These are phyloP conservation scores for Lithophane leautieri DNA, from an alignment of 2,888 invertebrate species.

Conservation along the genomic window DNA sequence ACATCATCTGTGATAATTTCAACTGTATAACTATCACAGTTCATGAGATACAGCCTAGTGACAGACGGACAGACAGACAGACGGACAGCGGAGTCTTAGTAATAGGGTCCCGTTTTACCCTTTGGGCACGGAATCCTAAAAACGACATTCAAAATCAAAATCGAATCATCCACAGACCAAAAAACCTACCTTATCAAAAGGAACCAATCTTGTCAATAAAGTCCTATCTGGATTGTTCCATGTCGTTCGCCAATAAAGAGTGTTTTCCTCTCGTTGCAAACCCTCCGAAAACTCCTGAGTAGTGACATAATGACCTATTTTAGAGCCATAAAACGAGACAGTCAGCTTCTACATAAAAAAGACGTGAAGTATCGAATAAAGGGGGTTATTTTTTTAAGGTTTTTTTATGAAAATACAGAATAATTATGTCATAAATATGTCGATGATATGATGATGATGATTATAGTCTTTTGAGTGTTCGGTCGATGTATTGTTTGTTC, in stretches of 20 bases:
- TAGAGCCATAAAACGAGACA: conserved; percentile 49
- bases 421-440: conserved; percentile 12
- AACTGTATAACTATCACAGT: too few species aligned
- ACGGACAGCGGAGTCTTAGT: too few species aligned
- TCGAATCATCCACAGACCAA: conserved; percentile 4
- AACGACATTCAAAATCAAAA: conserved; percentile 10
- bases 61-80: too few species aligned
- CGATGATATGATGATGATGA: too few species aligned
- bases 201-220: conserved; percentile 37
- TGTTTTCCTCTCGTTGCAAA: conserved; percentile 21
- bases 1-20: too few species aligned
- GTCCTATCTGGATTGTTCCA: conserved; percentile 16
- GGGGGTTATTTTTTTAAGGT: conserved; percentile 15
- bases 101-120: too few species aligned
- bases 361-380: conserved; percentile 24
- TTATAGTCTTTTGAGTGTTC: too few species aligned
- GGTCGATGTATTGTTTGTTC: too few species aligned
- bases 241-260: conserved; percentile 14
- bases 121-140: too few species aligned
- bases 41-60: too few species aligned
- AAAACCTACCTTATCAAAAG: conserved; percentile 10
- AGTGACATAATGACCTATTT: conserved; percentile 56
- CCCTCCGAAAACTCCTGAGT: conserved; percentile 33
- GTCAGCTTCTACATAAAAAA: conserved; percentile 42
- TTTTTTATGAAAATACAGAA: neutral